Conservation (phyloP, 2,113 vertebrate species). For the Myxocyprinus asiaticus region DNA sequence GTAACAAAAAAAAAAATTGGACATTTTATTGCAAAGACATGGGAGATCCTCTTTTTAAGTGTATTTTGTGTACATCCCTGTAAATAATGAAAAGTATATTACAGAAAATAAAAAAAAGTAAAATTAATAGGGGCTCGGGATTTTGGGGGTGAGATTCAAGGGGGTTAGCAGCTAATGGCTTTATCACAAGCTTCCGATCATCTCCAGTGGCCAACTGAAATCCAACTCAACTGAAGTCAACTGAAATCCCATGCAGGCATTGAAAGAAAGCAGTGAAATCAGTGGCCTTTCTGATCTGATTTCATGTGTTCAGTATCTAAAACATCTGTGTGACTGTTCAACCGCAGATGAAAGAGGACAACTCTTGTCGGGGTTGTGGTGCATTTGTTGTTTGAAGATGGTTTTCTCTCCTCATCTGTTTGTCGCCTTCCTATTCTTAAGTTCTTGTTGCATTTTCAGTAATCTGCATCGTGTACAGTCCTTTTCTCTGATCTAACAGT, state of each 20-base stretch:
- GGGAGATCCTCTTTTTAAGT: slow-evolving; percentile 73
- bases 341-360: slow-evolving; percentile 62
- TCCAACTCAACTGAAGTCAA: slow-evolving; percentile 51
- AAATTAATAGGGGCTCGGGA: slow-evolving; percentile 67
- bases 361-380: slow-evolving; percentile 71
- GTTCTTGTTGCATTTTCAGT: slow-evolving; percentile 74
- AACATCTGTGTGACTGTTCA: slow-evolving; percentile 61
- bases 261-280: slow-evolving; percentile 54
- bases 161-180: slow-evolving; percentile 60
- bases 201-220: slow-evolving; percentile 58
- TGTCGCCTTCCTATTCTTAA: slow-evolving; percentile 62
- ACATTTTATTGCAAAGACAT: slow-evolving; percentile 49
- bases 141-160: slow-evolving; percentile 54
- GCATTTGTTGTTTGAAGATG: slow-evolving; percentile 74
- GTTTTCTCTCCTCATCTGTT: slow-evolving; percentile 61
- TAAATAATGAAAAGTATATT: slow-evolving; percentile 78
- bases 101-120: slow-evolving; percentile 61
- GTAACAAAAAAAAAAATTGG: slow-evolving; percentile 59
- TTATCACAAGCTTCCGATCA: slow-evolving; percentile 68
- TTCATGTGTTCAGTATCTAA: slow-evolving; percentile 59
- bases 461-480: slow-evolving; percentile 75
- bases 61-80: slow-evolving; percentile 84
- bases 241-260: too few relatives aligned
- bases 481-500: slow-evolving; percentile 71
- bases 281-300: slow-evolving; percentile 58